Conservation (phyloP, 2,113 vertebrate species). For the Hyla sarda region DNA sequence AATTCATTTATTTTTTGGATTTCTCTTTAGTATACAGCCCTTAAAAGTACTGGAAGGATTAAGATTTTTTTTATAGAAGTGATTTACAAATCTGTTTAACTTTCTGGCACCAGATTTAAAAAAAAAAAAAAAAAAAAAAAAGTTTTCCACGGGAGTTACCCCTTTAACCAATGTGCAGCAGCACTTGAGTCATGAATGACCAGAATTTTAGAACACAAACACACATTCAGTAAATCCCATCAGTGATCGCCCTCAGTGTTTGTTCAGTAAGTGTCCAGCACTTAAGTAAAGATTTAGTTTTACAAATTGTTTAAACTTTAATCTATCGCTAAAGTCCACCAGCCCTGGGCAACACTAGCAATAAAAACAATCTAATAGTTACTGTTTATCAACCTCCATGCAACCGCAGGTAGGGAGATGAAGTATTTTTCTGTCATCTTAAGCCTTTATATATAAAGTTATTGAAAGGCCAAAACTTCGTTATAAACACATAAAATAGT, state of each 20-base stretch:
- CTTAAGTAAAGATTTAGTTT: background rate
- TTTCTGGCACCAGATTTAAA: too few species aligned
- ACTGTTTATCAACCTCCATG: constrained; percentile 3
- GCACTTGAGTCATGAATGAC: background rate
- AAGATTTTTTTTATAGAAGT: too few species aligned
- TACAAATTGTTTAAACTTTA: constrained; percentile 20
- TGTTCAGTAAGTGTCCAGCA: background rate
- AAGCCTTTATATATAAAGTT: too few species aligned
- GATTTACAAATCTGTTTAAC: too few species aligned
- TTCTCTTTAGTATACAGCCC: too few species aligned
- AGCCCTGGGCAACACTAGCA: background rate
- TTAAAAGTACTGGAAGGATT: too few species aligned
- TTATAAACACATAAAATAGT: too few species aligned
- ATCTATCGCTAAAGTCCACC: constrained; percentile 7
- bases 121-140: too few species aligned
- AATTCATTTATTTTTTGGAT: too few species aligned
- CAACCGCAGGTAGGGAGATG: background rate
- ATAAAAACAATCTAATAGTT: constrained; percentile 4
- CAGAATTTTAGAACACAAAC: background rate
- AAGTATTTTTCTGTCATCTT: background rate
- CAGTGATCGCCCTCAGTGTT: background rate
- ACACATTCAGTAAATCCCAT: background rate
- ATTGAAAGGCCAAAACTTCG: too few species aligned
- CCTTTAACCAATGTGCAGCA: background rate
- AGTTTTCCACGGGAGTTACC: too few species aligned